Base-by-base conservation (phyloP, 2,113 vertebrate genomes). In the Trogon surrucura region DNA sequence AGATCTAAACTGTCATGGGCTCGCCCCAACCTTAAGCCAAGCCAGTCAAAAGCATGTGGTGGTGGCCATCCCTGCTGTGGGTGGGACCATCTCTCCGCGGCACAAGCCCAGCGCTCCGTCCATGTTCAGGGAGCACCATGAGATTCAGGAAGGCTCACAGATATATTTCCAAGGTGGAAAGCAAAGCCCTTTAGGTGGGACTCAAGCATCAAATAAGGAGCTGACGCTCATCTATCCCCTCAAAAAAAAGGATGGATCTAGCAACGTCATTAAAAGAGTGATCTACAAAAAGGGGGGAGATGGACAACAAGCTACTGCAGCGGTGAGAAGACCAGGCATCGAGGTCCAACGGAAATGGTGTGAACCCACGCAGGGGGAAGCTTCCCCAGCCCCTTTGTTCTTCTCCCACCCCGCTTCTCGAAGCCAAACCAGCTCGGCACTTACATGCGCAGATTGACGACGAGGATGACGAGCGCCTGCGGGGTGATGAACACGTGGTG, bases 401-500 rank as follows among this genome's bases (percentile, higher is more conserved):
- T 58, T 64, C 38, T 56, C 61, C 21, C 5, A 2, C 14, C 53
- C 23, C 20, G 19, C n/a, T 11, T 14, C 17, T 36, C 36, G 61
- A 71, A 79, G 27, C 38, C 74, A 53, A 84, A 70, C 16, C 80
- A 57, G 65, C 65, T 79, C 36, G 53, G 51, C 16, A 79, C 93
- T 91, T 94, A 98, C 98, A 93, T 97, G 77, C 96, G 96, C 56
- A 98, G 95, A 69, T 97, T 95, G 80, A 98, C 93, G 60, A 97
- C 96, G 1, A 98, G 97, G 89, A 98, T 96, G 74, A 98, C 93
- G 5, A 98, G 94, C 0, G 98, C 97, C 62, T 98, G 96, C 18
- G 97, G 96, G 20, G 98, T 98, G 92, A 98, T 97, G 96, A 98
- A 98, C 64, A 98, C 93, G 0, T 98, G 98, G 79, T 98, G 98